Percentiles rank a stretch among this genome's conserved stretches.
Evolutionary conservation across 1,140 invertebrate genomes (phyloP).

Genomic region (Cepaea nemoralis): DNA sequence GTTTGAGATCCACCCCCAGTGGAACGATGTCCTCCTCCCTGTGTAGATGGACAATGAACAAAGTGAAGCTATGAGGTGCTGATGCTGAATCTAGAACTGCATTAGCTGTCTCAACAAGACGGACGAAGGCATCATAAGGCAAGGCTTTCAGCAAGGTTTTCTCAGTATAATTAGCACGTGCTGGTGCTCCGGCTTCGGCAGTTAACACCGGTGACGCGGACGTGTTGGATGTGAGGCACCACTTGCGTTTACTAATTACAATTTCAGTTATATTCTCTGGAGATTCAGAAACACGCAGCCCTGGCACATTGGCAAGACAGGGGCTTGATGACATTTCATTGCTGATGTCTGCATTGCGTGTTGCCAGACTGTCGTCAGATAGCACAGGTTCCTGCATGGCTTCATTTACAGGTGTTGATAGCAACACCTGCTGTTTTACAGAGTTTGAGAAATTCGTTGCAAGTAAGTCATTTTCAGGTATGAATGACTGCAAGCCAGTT

Average conservation of each 20-base stretch:
- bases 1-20: conserved; percentile 9
- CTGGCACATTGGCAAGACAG: too few species aligned
- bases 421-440: too few species aligned
- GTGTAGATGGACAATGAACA: conserved; percentile 2
- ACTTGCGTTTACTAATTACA: conserved; percentile 3
- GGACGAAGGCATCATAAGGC: background rate
- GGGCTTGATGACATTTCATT: too few species aligned
- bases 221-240: conserved; percentile 17
- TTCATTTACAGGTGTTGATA: too few species aligned
- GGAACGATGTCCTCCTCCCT: background rate
- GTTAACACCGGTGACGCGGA: background rate
- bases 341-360: too few species aligned
- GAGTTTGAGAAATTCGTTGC: too few species aligned
- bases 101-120: background rate
- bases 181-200: background rate
- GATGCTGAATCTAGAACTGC: background rate
- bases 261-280: too few species aligned
- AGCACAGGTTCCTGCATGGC: too few species aligned
- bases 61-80: background rate
- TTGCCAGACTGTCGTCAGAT: too few species aligned
- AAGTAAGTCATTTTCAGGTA: background rate
- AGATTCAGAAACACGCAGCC: too few species aligned
- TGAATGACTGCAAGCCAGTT: too few species aligned
- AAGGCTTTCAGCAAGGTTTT: background rate
- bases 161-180: background rate